These are phyloP conservation scores for Saxicola maurus DNA, from an alignment of 2,797 vertebrate species.

Conservation along the genomic window DNA sequence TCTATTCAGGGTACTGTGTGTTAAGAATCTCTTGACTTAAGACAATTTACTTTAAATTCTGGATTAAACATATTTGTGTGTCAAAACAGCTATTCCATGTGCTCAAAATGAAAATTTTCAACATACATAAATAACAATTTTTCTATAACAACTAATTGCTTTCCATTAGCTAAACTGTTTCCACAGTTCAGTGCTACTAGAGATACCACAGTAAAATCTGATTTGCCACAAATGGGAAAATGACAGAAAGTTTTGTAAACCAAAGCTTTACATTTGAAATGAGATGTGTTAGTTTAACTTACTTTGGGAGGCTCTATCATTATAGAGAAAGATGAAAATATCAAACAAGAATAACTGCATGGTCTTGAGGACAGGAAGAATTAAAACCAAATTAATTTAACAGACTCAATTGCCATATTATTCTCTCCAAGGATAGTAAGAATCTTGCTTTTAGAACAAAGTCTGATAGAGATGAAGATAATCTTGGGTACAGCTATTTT, in stretches of 20 bases:
- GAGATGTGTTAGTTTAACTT: background rate
- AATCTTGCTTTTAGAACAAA: background rate
- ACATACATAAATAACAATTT: background rate
- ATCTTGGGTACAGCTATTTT: background rate
- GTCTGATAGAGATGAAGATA: background rate
- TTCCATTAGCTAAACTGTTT: background rate
- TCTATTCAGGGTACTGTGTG: background rate
- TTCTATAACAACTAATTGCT: background rate
- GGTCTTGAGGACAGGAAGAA: background rate
- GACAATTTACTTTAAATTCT: background rate
- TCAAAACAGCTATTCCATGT: background rate
- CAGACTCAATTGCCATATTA: background rate
- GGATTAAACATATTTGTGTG: background rate
- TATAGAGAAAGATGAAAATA: background rate
- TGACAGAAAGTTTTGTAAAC: background rate
- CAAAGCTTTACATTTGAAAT: background rate
- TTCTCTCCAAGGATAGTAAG: background rate
- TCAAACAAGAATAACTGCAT: background rate
- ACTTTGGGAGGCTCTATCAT: background rate
- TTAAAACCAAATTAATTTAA: background rate
- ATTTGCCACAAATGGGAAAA: background rate
- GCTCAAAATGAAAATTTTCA: background rate
- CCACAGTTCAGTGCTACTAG: background rate
- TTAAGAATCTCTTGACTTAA: background rate
- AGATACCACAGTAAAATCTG: background rate